Conservation (phyloP, 2,113 vertebrate species). For the Hemibagrus wyckioides region DNA sequence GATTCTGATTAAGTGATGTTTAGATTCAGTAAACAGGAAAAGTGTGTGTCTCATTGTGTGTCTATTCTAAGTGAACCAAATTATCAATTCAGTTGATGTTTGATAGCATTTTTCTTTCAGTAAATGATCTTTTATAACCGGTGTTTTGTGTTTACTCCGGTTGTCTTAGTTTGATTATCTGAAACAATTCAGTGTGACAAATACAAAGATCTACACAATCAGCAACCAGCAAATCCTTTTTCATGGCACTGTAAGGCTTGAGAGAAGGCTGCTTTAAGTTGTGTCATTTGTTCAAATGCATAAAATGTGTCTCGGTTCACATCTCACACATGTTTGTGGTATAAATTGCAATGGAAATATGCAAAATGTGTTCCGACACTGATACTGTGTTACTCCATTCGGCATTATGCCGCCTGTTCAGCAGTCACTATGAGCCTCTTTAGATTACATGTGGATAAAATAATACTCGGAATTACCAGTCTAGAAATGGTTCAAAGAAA, state of each 20-base stretch:
- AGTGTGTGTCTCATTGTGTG: neutral
- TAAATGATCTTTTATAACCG: neutral
- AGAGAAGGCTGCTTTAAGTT: neutral
- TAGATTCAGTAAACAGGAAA: neutral
- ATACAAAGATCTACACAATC: neutral
- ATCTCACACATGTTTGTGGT: neutral
- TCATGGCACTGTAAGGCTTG: neutral
- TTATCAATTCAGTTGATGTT: neutral
- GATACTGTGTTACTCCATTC: neutral
- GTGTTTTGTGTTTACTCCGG: neutral
- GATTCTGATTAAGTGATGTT: neutral
- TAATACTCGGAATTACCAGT: neutral
- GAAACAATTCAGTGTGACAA: neutral
- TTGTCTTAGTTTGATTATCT: neutral
- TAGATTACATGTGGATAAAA: neutral
- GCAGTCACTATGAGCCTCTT: neutral
- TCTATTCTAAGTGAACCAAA: neutral
- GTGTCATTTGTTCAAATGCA: neutral
- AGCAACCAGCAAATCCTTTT: neutral
- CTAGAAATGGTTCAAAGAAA: neutral
- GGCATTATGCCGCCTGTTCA: neutral
- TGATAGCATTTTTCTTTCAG: neutral
- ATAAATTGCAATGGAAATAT: neutral
- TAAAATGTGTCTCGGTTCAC: neutral
- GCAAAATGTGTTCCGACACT: neutral